Base-by-base conservation (phyloP, 1,140 invertebrate genomes). In the Battus philenor region DNA sequence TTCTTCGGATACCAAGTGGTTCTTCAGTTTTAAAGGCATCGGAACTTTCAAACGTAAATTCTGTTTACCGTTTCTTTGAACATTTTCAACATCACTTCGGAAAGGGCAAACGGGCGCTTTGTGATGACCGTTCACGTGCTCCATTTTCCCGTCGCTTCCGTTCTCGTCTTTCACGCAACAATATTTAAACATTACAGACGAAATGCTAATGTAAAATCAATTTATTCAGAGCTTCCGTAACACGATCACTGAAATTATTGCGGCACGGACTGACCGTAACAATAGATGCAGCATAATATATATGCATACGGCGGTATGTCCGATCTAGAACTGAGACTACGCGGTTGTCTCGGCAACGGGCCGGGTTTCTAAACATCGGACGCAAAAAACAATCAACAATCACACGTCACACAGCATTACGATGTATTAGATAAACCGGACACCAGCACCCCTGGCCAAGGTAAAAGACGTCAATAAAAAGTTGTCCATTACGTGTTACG, bases 331-430 rank as follows among this genome's bases (percentile, higher is more conserved):
- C 69, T 80, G 64, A 73, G 33, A 45, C 10, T 54, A 53, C 39
- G 47, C 36, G 36, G 57, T 66, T 66, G 60, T 75, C 67, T 55
- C 60, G 62, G 55, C 64, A 65, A 77, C 68, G 56, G 62, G 61
- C 54, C 50, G 17, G 52, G 44, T 48, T 39, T 48, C 54, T 38
- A 54, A 63, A 53, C 48, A 58, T 36, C 44, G 55, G 54, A 33
- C 45, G 64, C 45, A 71, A 75, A 69, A 77, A 76, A 72, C 54
- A 18, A 81, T 59, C 63, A 78, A 77, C 68, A 75, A 69, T 27
- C 30, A 38, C 57, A 50, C 61, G 73, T 75, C 67, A 67, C 31
- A 20, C 33, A 16, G 33, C 56, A 56, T 52, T 41, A 47, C 26
- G 2, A 15, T 1, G 31, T 32, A 15, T 17, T 12, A 31, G n/a